Evolutionary conservation across 2,888 invertebrate species (phyloP), one percentile per base, ranked within the genome.

Genomic region (Drosophila anomalata): DNA sequence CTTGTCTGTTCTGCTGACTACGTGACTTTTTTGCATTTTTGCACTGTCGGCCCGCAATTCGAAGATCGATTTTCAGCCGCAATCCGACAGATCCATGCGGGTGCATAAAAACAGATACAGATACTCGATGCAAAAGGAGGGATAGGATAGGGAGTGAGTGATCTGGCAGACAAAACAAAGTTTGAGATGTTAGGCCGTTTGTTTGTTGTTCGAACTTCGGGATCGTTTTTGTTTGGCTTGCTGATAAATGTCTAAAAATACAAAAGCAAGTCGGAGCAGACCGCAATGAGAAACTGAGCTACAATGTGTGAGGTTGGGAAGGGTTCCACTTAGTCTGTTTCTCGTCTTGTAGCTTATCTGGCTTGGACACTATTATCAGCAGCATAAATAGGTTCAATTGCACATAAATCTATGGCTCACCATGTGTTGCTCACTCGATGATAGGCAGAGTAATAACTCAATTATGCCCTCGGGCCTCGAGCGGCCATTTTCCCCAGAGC

Each of bases 231-330:
- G 41, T 58, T 68, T 67, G 57, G 31, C 41, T 26, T 63, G 69
- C 87, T 81, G 81, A 82, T 82, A 82, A 82, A 76, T 84, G 77
- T 75, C 77, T 87, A 87, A 84, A 75, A 82, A 81, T 81, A 82
- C 55, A 74, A 9, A 77, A 70, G 42, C 42, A 53, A 50, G 9
- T 17, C 57, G 14, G 51, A 14, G 36, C 20, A 48, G 17, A 14
- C 62, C 33, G 9, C 69, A 69, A 11, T 24, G 33, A 17, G 39
- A 75, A 59, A 22, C 20, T 22, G 12, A 86, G 75, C 77, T 75
- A 83, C 83, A 83, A 79, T 77, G 83, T 83, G 75, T 65, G 59
- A 12, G 51, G 20, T 26, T 48, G 22, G 12, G 36, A 24, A 41
- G 58, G 51, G 41, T 26, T 24, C 22, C n/a, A 20, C 26, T n/a